phyloP scores from a whole-genome alignment of 37 sponge, comb jelly and placozoan genomes.

The Axinella damicornis region DNA sequence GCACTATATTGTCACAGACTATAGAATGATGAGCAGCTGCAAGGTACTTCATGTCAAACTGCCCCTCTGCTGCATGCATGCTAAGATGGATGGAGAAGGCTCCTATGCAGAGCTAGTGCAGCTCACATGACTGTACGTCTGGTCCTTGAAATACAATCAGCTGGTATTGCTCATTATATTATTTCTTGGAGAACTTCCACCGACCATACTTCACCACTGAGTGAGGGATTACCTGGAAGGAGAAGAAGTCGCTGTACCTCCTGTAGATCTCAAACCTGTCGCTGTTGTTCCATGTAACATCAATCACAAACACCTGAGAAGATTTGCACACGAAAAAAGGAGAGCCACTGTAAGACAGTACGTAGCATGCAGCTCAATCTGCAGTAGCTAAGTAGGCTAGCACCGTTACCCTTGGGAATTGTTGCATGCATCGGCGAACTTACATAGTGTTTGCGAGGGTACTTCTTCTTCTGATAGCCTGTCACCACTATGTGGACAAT shows the following conservation, averaged over 20 bases:
- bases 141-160: too few species aligned
- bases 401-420: too few species aligned
- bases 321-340: background rate
- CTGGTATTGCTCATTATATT: background rate
- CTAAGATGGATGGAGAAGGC: too few species aligned
- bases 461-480: conserved; percentile 76
- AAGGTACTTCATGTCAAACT: too few species aligned
- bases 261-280: conserved; percentile 72
- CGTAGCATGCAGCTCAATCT: too few species aligned
- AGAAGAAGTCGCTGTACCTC: conserved; percentile 87
- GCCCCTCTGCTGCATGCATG: too few species aligned
- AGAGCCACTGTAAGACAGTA: too few species aligned
- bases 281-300: conserved; percentile 76
- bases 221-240: conserved; percentile 65
- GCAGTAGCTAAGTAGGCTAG: too few species aligned
- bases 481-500: conserved; percentile 71
- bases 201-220: background rate
- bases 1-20: too few species aligned
- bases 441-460: conserved; percentile 84
- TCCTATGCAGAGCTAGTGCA: too few species aligned
- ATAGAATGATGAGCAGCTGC: too few species aligned
- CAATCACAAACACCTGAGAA: conserved; percentile 85
- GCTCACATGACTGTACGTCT: too few species aligned
- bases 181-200: background rate
- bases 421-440: background rate